phyloP scores from a whole-genome alignment of 2,888 invertebrate species.

The Notodonta ziczac region DNA sequence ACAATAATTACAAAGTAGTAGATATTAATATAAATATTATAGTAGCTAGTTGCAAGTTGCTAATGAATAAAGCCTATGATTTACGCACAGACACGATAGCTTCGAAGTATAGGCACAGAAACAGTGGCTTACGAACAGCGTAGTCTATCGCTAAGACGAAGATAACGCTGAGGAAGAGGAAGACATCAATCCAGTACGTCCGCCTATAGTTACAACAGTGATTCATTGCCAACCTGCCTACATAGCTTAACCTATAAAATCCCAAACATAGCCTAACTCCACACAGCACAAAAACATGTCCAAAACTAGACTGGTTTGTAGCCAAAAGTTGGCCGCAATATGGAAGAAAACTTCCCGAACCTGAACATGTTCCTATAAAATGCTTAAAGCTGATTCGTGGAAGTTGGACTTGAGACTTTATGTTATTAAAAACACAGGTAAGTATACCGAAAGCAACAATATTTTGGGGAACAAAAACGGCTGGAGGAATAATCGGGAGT shows the following conservation, averaged over 20 bases:
- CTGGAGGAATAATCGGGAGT: no score
- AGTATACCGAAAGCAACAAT: no score
- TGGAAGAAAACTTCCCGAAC: conserved; percentile 10
- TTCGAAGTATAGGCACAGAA: no score
- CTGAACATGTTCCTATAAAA: conserved; percentile 22
- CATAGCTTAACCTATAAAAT: neutral
- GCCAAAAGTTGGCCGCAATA: conserved; percentile 10
- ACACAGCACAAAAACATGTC: conserved; percentile 19
- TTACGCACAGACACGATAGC: no score
- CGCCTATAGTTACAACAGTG: conserved; percentile 27
- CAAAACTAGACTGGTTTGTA: conserved; percentile 24
- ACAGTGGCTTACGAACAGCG: neutral
- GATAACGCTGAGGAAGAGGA: conserved; percentile 19
- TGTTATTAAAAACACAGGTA: no score
- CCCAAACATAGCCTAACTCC: conserved; percentile 12
- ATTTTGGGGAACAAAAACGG: no score
- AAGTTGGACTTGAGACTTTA: conserved; percentile 10
- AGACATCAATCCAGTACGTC: conserved; percentile 36
- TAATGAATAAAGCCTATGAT: no score
- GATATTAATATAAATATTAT: no score
- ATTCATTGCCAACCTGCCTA: conserved; percentile 21
- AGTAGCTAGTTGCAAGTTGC: no score
- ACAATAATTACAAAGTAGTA: no score
- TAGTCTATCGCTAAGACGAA: neutral
- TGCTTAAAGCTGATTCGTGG: conserved; percentile 17